Evolutionary conservation across 2,888 invertebrate species (phyloP).

Genomic region (Cantharis lateralis): DNA sequence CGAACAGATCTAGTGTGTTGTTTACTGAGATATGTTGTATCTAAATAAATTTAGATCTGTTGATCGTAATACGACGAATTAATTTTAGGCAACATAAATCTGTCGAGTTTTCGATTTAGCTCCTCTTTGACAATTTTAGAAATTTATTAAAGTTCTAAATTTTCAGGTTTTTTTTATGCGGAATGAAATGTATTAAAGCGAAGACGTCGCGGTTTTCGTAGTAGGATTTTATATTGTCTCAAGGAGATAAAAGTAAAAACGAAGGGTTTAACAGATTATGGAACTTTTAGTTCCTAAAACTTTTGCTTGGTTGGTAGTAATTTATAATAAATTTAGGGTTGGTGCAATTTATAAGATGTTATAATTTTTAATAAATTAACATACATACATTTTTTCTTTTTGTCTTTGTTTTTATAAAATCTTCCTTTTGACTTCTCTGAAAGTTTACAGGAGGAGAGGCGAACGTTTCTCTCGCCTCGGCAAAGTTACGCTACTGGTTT

Average conservation of each 20-base stretch:
- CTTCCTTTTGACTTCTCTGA: no score
- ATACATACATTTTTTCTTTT: no score
- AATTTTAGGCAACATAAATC: not conserved
- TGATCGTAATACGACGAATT: constrained; percentile 15
- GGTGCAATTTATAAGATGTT: not conserved
- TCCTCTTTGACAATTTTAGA: not conserved
- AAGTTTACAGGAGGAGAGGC: no score
- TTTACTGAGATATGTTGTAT: constrained; percentile 20
- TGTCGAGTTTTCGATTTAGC: not conserved
- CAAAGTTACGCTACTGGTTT: no score
- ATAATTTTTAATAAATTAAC: not conserved
- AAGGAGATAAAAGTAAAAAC: not conserved
- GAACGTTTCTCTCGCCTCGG: no score
- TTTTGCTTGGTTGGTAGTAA: not conserved
- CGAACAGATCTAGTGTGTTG: constrained; percentile 27
- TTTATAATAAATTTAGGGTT: not conserved
- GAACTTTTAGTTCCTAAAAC: not conserved
- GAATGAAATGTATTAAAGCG: not conserved
- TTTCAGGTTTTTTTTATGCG: not conserved
- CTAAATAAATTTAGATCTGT: constrained; percentile 18
- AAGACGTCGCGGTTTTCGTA: not conserved
- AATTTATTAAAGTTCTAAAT: not conserved
- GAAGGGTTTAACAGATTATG: not conserved
- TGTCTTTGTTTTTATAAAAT: no score
- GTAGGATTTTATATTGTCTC: not conserved